phyloP scores from a whole-genome alignment of 2,797 vertebrate genomes.

The Eupleurogrammus muticus region DNA sequence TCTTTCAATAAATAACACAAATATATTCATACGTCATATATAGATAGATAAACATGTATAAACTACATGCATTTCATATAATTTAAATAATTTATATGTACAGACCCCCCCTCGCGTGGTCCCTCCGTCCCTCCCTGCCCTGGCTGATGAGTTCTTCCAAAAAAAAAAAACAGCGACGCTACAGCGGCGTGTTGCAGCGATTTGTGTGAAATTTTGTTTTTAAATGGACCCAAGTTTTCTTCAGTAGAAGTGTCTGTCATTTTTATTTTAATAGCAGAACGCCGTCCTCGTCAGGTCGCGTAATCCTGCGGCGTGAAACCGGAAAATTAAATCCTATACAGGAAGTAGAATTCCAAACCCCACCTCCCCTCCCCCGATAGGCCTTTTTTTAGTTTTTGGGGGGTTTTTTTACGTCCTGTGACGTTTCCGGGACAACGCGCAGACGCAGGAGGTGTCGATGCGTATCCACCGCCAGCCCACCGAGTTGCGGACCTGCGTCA shows the following conservation, averaged over 20 bases:
- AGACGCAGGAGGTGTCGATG: conserved; percentile 98
- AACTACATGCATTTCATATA: conserved; percentile 99
- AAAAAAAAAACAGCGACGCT: conserved; percentile 37
- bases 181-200: conserved; percentile 46
- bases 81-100: conserved; percentile 99
- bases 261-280: conserved; percentile 30
- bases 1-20: conserved; percentile 99
- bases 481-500: conserved; percentile 87
- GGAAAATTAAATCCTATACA: conserved; percentile 59
- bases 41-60: conserved; percentile 96
- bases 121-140: conserved; percentile 25
- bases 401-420: conserved; percentile 89
- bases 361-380: conserved; percentile 16
- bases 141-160: conserved; percentile 46
- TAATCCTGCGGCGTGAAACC: conserved; percentile 41
- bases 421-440: conserved; percentile 94
- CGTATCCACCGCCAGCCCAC: conserved; percentile 97
- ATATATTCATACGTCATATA: conserved; percentile 96
- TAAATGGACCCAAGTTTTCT: conserved; percentile 57
- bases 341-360: conserved; percentile 58
- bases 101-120: conserved; percentile 63
- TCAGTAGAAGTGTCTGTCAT: conserved; percentile 50
- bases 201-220: conserved; percentile 58
- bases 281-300: conserved; percentile 12
- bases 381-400: conserved; percentile 3